A percentile compares a stretch with the other conserved stretches of the same genome.
These are phyloP conservation scores for Fukomys damarensis DNA, from an alignment of 2,113 vertebrate species.

Conservation along the genomic window DNA sequence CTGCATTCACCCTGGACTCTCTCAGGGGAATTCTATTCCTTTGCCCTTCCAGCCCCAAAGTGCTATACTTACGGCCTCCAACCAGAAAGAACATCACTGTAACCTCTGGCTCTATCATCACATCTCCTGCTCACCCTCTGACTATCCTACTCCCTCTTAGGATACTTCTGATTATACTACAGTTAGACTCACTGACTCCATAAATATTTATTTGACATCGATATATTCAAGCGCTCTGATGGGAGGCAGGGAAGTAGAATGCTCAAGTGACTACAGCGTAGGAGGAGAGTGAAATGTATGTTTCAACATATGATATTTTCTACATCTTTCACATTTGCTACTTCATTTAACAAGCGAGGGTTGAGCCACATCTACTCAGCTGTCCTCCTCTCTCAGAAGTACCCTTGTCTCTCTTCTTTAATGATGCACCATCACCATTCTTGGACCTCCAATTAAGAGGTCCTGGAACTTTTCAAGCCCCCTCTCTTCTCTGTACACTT, in stretches of 20 bases:
- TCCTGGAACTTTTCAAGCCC: not conserved
- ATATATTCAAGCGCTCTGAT: not conserved
- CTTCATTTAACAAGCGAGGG: not conserved
- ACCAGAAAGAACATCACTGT: not conserved
- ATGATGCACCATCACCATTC: not conserved
- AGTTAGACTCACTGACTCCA: not conserved
- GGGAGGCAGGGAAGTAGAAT: accelerated
- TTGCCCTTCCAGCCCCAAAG: not conserved
- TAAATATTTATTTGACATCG: not conserved
- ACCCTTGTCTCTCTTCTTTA: not conserved
- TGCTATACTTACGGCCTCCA: not conserved
- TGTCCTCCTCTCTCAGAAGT: not conserved
- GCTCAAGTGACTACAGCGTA: not conserved
- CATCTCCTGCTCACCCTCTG: not conserved
- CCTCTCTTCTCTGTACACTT: not conserved
- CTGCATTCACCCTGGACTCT: not conserved
- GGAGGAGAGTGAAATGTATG: not conserved
- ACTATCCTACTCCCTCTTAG: not conserved
- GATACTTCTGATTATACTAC: too few relatives aligned
- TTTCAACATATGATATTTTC: not conserved
- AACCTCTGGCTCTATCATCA: not conserved
- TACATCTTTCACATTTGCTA: not conserved
- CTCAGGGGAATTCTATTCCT: not conserved
- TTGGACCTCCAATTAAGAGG: not conserved
- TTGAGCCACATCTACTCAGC: not conserved